A percentile compares a stretch with the other conserved stretches of the same genome.
Evolutionary conservation across 1,140 invertebrate species (phyloP).

Genomic region (Meloidogyne chitwoodi): DNA sequence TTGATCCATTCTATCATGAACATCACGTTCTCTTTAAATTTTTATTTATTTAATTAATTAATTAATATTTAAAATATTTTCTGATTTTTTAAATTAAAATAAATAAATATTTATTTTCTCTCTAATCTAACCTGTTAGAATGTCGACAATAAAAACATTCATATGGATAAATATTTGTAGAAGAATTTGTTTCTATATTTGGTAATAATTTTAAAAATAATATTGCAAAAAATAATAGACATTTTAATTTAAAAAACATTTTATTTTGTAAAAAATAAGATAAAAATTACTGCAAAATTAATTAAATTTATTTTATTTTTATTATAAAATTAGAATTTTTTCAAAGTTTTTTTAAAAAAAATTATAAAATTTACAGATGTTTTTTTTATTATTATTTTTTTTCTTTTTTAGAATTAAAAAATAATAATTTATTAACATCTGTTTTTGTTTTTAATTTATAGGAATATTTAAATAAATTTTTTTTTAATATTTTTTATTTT

Average conservation of each 20-base stretch:
- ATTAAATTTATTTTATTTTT: neutral
- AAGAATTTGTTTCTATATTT: neutral
- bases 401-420: no score
- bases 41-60: neutral
- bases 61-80: neutral
- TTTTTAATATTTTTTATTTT: no score
- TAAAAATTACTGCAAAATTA: neutral
- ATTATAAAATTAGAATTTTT: neutral
- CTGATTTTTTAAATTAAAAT: neutral
- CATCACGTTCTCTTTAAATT: neutral
- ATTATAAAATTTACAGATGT: no score
- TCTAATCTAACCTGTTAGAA: neutral
- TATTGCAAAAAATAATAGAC: neutral
- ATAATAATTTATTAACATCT: no score
- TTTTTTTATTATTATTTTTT: no score
- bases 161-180: neutral
- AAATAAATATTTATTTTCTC: neutral
- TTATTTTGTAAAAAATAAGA: neutral
- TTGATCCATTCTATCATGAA: neutral
- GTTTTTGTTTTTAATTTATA: no score
- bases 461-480: no score
- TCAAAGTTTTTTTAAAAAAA: no score
- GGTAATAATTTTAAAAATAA: neutral
- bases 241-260: neutral
- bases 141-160: conserved; percentile 17